Percentiles rank a stretch among this genome's conserved stretches.
Conservation (phyloP, 2,113 vertebrate genomes). For the Lophotis ruficrista region DNA sequence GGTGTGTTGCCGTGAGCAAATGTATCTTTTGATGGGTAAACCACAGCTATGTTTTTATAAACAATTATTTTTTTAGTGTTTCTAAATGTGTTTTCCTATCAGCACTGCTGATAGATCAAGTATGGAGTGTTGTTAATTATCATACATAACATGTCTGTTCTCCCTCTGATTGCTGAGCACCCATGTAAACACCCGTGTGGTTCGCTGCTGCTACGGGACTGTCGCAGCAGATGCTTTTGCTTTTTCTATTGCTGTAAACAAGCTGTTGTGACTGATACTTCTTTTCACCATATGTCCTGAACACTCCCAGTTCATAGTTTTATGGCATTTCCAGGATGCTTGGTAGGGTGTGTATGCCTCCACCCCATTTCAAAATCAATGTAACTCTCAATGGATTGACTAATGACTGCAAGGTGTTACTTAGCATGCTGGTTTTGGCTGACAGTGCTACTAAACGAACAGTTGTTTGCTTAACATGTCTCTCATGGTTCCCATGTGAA, state of each 20-base stretch:
- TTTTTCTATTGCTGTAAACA: conserved; percentile 59
- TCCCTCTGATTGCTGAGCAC: background rate
- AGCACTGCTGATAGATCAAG: background rate
- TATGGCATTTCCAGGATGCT: conserved; percentile 67
- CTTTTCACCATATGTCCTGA: conserved; percentile 37
- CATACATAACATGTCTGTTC: background rate
- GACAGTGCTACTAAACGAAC: conserved; percentile 2
- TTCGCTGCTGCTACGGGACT: background rate
- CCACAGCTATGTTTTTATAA: background rate
- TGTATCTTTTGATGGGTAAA: background rate
- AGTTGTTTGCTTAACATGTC: conserved; percentile 24
- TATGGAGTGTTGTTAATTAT: background rate
- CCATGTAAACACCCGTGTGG: background rate
- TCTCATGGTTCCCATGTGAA: conserved; percentile 27
- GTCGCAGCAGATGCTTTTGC: conserved; percentile 18
- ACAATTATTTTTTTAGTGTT: background rate
- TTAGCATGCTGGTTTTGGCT: conserved; percentile 42
- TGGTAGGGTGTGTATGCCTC: conserved; percentile 55
- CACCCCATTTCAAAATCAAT: conserved; percentile 68
- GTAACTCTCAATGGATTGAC: conserved; percentile 58
- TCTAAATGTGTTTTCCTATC: background rate
- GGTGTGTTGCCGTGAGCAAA: background rate
- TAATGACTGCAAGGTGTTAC: conserved; percentile 61
- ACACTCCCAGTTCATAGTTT: conserved; percentile 53
- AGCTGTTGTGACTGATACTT: conserved; percentile 56